These are phyloP conservation scores for Cheilosia scutellata DNA, from an alignment of 2,888 invertebrate genomes.

Conservation along the genomic window DNA sequence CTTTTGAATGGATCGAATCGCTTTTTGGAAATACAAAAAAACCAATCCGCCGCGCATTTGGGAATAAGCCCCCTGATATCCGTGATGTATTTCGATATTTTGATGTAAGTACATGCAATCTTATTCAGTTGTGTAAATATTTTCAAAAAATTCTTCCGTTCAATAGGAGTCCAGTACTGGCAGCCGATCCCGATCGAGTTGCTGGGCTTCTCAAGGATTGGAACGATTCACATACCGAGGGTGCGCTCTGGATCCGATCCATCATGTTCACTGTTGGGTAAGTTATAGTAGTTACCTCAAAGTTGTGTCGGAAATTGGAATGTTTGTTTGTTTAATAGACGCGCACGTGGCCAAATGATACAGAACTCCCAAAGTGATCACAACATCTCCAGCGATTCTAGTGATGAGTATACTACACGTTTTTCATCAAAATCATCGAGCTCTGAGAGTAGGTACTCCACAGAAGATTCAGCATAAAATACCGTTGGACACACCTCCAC, in stretches of 20 bases:
- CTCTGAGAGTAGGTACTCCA: conserved; percentile 79
- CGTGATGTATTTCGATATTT: conserved; percentile 93
- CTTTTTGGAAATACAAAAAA: too few relatives aligned
- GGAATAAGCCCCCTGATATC: too few relatives aligned
- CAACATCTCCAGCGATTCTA: conserved; percentile 84
- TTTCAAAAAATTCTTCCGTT: not conserved
- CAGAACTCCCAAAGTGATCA: conserved; percentile 85
- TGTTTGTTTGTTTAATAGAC: conserved; percentile 72
- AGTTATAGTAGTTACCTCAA: conserved; percentile 31
- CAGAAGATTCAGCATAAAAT: conserved; percentile 81
- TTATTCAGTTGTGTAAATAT: not conserved
- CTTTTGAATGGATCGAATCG: too few relatives aligned
- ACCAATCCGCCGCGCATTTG: too few relatives aligned
- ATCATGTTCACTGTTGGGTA: conserved; percentile 84
- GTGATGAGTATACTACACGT: conserved; percentile 80
- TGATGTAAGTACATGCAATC: conserved; percentile 86
- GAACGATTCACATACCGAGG: conserved; percentile 90
- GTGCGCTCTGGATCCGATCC: conserved; percentile 88
- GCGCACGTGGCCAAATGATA: conserved; percentile 81
- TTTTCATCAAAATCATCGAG: conserved; percentile 78
- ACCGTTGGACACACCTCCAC: conserved; percentile 80
- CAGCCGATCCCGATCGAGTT: conserved; percentile 92
- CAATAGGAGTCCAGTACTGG: conserved; percentile 92
- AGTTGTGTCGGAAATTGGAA: not conserved
- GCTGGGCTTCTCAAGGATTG: conserved; percentile 91